Conservation (phyloP, 2,888 invertebrate genomes). For the Dinocampus coccinellae region DNA sequence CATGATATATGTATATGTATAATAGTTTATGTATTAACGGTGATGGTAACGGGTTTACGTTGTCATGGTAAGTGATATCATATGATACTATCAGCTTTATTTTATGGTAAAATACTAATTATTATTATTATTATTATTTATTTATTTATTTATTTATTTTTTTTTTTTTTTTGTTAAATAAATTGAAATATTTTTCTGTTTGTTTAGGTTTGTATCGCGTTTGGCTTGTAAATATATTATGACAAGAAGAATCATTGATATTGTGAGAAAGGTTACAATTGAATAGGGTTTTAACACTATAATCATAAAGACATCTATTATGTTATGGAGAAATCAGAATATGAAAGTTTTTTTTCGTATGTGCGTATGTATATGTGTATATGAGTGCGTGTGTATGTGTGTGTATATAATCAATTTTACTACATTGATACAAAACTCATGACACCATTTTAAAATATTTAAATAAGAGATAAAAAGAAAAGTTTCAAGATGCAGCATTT, state of each 20-base stretch:
- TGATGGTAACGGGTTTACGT: constrained; percentile 14
- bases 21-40: not conserved
- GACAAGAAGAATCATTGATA: not conserved
- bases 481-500: not conserved
- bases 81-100: not conserved
- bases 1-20: not conserved
- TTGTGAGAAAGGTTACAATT: not conserved
- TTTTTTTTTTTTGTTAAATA: not conserved
- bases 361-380: not conserved
- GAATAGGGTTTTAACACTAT: not conserved
- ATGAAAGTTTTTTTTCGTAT: not conserved
- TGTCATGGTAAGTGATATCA: constrained; percentile 12
- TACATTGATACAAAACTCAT: not conserved
- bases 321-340: not conserved
- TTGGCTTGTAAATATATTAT: not conserved
- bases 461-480: not conserved
- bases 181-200: not conserved
- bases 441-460: not conserved
- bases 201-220: not conserved
- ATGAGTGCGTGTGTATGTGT: not conserved
- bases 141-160: not conserved
- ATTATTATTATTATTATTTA: not conserved
- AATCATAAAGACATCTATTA: not conserved
- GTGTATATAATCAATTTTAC: not conserved
- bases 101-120: not conserved